Evolutionary conservation across 2,797 vertebrate genomes (phyloP), one percentile per base, ranked within the genome.

Genomic region (Lophius americanus): DNA sequence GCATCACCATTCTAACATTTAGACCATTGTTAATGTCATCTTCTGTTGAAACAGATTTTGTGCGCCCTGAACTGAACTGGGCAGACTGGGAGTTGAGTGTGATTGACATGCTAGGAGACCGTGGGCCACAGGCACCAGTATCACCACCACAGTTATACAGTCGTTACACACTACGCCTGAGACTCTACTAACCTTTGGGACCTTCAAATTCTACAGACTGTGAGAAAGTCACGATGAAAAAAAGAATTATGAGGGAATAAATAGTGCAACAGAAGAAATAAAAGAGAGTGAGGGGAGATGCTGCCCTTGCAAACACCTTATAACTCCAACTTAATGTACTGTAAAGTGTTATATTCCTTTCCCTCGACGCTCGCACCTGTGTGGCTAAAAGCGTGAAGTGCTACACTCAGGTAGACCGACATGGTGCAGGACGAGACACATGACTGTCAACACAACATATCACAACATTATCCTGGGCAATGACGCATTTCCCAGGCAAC

Each of bases 401-500:
- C 72, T 68, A 61, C 68, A 66, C 71, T 80, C 77, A 86, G 79
- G 81, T 87, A 74, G 79, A 79, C 75, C 51, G 83, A 83, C 58
- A 60, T 35, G 50, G 73, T 70, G 60, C 7, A 48, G 63, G 65
- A 73, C 59, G 81, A 85, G 82, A 92, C 82, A 56, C 86, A 91
- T 55, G 70, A 81, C 77, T 91, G 91, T 92, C 92, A 93, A 77
- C 82, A 84, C 88, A 91, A 93, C 89, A 83, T 90, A 92, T 86
- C 89, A 91, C 82, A 74, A 81, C 91, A 93, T 94, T 94, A 92
- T 91, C 88, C 83, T 43, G 54, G 79, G 88, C 89, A 92, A 92
- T 85, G 92, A 89, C 42, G 92, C 91, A 84, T 91, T 71, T 71
- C 84, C 47, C 41, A 78, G 82, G 85, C 71, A 86, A 85, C 84